Evolutionary conservation across 2,113 vertebrate genomes (phyloP).

Genomic region (Atractosteus spatula): DNA sequence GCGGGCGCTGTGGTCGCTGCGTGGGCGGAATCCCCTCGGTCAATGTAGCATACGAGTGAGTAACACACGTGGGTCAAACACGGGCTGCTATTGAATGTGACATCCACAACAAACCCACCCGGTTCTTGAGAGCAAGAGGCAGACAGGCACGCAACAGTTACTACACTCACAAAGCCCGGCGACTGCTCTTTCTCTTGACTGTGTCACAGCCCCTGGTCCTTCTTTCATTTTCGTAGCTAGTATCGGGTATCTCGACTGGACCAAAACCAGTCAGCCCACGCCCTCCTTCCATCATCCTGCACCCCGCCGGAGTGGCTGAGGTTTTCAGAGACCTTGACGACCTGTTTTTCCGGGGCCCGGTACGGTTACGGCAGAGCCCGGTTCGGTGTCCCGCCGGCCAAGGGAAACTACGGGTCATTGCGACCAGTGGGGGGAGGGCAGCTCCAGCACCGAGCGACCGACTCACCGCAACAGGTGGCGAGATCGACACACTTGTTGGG

Average conservation of each 20-base stretch:
- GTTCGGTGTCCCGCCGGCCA: not conserved
- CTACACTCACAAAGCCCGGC: constrained; percentile 3
- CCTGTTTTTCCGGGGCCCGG: constrained; percentile 42
- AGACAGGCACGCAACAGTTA: not conserved
- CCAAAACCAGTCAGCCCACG: constrained; percentile 15
- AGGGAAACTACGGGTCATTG: not conserved
- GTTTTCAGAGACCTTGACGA: constrained; percentile 53
- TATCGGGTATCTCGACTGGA: not conserved
- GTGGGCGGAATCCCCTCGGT: constrained; percentile 37
- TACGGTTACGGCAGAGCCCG: constrained; percentile 31
- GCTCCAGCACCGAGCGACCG: not conserved
- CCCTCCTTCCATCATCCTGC: constrained; percentile 31
- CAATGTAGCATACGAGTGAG: constrained; percentile 30
- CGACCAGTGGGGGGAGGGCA: not conserved
- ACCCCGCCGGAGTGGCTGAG: constrained; percentile 28
- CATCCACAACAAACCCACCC: constrained; percentile 27
- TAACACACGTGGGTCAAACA: constrained; percentile 40
- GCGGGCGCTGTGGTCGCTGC: constrained; percentile 29
- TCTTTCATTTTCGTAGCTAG: not conserved
- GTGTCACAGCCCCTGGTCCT: too few relatives aligned
- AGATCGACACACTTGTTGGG: constrained; percentile 10
- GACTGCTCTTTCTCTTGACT: too few relatives aligned
- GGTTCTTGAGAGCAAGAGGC: constrained; percentile 16
- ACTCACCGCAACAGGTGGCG: constrained; percentile 23
- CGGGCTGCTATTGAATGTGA: constrained; percentile 24